A percentile compares a stretch with the other conserved stretches of the same genome.
Conservation (phyloP, 1,140 invertebrate species). For the Oreohelix idahoensis region DNA sequence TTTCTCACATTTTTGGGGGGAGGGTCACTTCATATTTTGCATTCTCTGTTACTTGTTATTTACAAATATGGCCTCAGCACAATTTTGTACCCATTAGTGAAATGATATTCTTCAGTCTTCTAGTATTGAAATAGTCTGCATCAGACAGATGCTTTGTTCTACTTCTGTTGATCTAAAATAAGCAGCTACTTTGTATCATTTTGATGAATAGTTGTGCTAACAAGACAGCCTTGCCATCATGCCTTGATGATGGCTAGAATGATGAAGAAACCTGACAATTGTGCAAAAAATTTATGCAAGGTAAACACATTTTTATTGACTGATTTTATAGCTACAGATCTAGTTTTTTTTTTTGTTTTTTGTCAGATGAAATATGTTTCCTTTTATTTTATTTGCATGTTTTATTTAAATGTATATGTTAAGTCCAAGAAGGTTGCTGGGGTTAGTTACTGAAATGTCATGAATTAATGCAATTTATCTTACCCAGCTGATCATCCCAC, state of each 20-base stretch:
- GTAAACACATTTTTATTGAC: background rate
- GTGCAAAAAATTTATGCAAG: background rate
- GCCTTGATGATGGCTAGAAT: background rate
- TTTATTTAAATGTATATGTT: too few relatives aligned
- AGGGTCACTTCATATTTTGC: background rate
- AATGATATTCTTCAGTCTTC: slow-evolving; percentile 21
- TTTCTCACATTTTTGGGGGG: background rate
- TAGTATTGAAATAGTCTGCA: slow-evolving; percentile 8
- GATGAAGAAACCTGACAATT: background rate
- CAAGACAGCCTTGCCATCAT: background rate
- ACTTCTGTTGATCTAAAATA: slow-evolving; percentile 21
- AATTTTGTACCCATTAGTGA: slow-evolving; percentile 16
- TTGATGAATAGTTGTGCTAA: background rate
- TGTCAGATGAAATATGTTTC: background rate
- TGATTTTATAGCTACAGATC: background rate
- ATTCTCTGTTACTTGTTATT: slow-evolving; percentile 19
- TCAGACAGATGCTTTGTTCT: slow-evolving; percentile 22
- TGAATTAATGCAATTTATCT: background rate
- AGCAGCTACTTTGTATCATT: slow-evolving; percentile 22
- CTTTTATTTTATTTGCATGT: background rate
- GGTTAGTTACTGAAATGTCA: background rate
- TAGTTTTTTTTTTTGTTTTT: background rate
- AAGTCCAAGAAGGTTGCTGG: too few relatives aligned
- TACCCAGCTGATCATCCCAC: background rate
- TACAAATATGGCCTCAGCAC: slow-evolving; percentile 12